phyloP scores from a whole-genome alignment of 2,888 invertebrate species.

The Cheilosia soror region DNA sequence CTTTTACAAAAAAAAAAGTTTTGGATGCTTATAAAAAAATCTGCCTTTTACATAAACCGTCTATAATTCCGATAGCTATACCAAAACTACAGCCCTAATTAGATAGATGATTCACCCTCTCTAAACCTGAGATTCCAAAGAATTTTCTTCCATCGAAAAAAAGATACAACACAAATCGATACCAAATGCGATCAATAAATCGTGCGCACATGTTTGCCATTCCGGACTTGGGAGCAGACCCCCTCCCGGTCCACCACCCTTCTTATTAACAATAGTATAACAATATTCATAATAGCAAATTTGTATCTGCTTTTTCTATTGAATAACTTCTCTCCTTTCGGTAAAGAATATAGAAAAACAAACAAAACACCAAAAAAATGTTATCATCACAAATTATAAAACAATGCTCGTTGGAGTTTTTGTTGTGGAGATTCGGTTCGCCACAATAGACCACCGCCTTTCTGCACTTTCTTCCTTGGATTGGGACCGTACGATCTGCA shows the following conservation, averaged over 20 bases:
- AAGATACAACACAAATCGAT: not conserved
- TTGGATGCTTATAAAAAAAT: not conserved
- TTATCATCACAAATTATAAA: conserved; percentile 73
- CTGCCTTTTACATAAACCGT: no score
- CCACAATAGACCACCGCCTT: conserved; percentile 62
- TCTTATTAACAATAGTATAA: conserved; percentile 24
- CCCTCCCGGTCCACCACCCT: not conserved
- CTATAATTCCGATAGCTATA: not conserved
- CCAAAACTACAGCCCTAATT: conserved; percentile 12
- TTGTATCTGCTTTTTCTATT: conserved; percentile 30
- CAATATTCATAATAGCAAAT: conserved; percentile 59
- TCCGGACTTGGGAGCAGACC: not conserved
- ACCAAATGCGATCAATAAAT: conserved; percentile 54
- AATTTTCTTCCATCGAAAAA: conserved; percentile 1
- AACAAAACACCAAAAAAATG: conserved; percentile 29
- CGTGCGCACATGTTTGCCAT: conserved; percentile 40
- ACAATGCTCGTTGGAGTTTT: conserved; percentile 52
- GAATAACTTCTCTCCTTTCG: conserved; percentile 6
- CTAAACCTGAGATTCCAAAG: not conserved
- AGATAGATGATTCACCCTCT: conserved; percentile 20
- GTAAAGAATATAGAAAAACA: conserved; percentile 6
- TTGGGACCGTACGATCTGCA: not conserved
- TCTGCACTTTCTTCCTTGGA: conserved; percentile 55
- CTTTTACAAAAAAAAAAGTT: not conserved
- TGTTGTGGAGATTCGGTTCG: conserved; percentile 16